Evolutionary conservation across 2,888 invertebrate species (phyloP).

Genomic region (Geotrupes spiniger): DNA sequence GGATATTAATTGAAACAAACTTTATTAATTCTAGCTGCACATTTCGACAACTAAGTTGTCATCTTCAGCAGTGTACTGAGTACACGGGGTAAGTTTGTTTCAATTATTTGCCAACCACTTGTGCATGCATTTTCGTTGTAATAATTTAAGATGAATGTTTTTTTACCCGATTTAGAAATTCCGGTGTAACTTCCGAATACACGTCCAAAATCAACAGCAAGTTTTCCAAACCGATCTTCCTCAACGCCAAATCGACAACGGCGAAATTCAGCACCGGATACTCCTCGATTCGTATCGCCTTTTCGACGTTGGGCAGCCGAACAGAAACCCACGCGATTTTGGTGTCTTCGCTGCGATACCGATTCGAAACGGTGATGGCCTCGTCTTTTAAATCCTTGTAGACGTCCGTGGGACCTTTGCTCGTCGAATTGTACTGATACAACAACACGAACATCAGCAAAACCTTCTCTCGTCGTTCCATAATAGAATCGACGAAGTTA

Average conservation of each 20-base stretch:
- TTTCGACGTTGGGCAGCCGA: constrained; percentile 51
- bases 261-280: constrained; percentile 54
- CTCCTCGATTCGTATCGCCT: constrained; percentile 40
- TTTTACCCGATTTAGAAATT: constrained; percentile 84
- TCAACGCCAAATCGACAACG: constrained; percentile 65
- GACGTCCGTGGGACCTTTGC: constrained; percentile 56
- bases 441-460: constrained; percentile 72
- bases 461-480: constrained; percentile 76
- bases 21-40: no score
- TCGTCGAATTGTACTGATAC: constrained; percentile 61
- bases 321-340: constrained; percentile 70
- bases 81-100: no score
- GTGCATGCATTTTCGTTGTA: no score
- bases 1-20: no score
- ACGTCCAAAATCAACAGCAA: constrained; percentile 67
- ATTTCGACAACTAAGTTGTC: no score
- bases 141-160: constrained; percentile 9
- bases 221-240: constrained; percentile 70
- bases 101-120: no score
- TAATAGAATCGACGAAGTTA: constrained; percentile 62
- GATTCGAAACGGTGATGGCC: constrained; percentile 61
- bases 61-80: no score
- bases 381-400: constrained; percentile 58
- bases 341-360: constrained; percentile 65
- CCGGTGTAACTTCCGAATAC: constrained; percentile 69